Conservation (phyloP, 2,113 vertebrate genomes). For the Lucifuga dentata region DNA sequence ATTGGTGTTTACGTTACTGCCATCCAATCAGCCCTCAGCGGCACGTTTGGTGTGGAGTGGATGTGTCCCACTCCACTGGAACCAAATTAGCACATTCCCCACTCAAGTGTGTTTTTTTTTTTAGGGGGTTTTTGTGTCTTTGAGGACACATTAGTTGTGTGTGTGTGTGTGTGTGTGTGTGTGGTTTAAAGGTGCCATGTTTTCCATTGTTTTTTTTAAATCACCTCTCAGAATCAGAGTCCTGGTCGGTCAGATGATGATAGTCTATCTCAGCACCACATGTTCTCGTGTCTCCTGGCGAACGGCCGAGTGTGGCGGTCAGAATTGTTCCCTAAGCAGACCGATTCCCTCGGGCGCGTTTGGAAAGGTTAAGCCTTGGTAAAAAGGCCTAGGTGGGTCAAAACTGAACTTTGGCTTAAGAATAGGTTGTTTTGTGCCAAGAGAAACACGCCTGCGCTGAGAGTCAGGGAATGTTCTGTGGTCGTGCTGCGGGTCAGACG, state of each 20-base stretch:
- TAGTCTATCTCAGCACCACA: constrained; percentile 35
- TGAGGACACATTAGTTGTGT: constrained; percentile 41
- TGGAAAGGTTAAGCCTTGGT: constrained; percentile 70
- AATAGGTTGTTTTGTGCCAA: constrained; percentile 71
- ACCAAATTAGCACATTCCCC: constrained; percentile 41
- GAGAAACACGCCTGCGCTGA: constrained; percentile 68
- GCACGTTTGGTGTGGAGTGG: constrained; percentile 35
- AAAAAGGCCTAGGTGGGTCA: constrained; percentile 21
- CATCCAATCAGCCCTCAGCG: constrained; percentile 63
- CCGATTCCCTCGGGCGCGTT: constrained; percentile 41
- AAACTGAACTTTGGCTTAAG: constrained; percentile 72
- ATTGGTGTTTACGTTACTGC: constrained; percentile 75
- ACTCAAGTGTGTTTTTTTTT: constrained; percentile 47
- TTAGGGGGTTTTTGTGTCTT: no score
- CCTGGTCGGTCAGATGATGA: constrained; percentile 16
- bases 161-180: constrained; percentile 43
- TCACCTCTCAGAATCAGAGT: constrained; percentile 26
- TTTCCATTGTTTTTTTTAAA: constrained; percentile 61
- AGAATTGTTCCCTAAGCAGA: constrained; percentile 35
- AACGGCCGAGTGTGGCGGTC: constrained; percentile 40
- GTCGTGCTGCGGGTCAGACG: constrained; percentile 66
- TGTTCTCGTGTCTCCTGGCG: constrained; percentile 40
- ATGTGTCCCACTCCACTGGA: constrained; percentile 28
- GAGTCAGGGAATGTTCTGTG: constrained; percentile 68
- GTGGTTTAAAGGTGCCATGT: constrained; percentile 51